Evolutionary conservation across 2,797 vertebrate species (phyloP).

Genomic region (Danio albolineatus): DNA sequence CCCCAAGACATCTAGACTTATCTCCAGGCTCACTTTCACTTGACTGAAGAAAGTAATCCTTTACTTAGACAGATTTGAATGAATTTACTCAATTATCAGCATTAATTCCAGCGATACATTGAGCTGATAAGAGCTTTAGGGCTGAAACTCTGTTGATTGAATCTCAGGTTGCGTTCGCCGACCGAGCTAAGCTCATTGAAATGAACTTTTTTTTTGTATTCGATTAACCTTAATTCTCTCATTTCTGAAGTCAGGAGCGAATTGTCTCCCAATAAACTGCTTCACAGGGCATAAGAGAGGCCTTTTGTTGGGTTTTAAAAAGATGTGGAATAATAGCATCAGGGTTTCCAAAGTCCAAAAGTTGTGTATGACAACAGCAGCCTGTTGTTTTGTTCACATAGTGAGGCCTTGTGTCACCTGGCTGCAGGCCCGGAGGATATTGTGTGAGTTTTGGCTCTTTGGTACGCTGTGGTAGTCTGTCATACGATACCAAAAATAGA

Average conservation of each 20-base stretch:
- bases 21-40: conserved; percentile 10
- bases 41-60: conserved; percentile 33
- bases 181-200: conserved; percentile 57
- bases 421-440: conserved; percentile 22
- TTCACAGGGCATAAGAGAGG: conserved; percentile 52
- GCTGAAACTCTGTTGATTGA: conserved; percentile 41
- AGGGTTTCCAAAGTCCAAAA: conserved; percentile 24
- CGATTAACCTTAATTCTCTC: conserved; percentile 61
- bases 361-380: conserved; percentile 32
- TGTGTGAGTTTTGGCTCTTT: conserved; percentile 31
- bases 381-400: conserved; percentile 41
- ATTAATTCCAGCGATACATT: conserved; percentile 42
- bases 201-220: conserved; percentile 57
- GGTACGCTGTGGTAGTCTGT: conserved; percentile 19
- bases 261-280: conserved; percentile 62
- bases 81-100: conserved; percentile 43
- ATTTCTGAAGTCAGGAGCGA: conserved; percentile 61
- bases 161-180: conserved; percentile 55
- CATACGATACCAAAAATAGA: conserved; percentile 49
- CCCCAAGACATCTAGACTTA: conserved; percentile 1
- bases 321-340: conserved; percentile 28
- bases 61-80: conserved; percentile 39
- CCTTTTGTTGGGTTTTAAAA: conserved; percentile 53
- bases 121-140: conserved; percentile 36
- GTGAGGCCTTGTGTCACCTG: conserved; percentile 35